phyloP scores from a whole-genome alignment of 2,113 vertebrate genomes.

The Prinia subflava region DNA sequence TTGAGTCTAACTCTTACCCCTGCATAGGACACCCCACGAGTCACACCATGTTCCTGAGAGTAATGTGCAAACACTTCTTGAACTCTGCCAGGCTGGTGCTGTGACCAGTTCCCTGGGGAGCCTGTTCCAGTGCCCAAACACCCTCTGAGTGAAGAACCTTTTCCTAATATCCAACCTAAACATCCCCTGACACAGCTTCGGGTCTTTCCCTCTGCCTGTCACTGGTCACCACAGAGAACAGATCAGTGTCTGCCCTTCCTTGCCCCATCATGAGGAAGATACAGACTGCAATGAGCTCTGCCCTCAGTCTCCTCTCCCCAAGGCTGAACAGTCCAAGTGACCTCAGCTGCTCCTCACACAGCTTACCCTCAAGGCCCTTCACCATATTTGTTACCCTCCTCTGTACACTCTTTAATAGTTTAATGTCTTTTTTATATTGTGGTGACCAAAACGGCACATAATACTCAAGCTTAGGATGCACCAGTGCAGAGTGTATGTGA shows the following conservation, averaged over 20 bases:
- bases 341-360: background rate
- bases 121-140: background rate
- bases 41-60: background rate
- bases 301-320: background rate
- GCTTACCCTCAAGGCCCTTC: background rate
- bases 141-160: background rate
- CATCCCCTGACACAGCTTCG: background rate
- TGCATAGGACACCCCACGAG: background rate
- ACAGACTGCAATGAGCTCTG: background rate
- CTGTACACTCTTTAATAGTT: background rate
- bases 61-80: background rate
- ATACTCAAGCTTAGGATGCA: background rate
- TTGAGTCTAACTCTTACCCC: background rate
- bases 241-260: background rate
- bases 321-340: background rate
- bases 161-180: background rate
- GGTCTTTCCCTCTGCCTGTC: background rate
- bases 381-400: background rate
- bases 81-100: background rate
- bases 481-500: background rate
- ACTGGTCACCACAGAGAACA: background rate
- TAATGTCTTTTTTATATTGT: background rate
- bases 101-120: background rate
- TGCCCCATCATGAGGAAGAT: fast-evolving
- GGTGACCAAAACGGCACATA: background rate